A percentile compares a stretch with the other conserved stretches of the same genome.
phyloP scores from a whole-genome alignment of 2,113 vertebrate species.

The Lepisosteus oculatus region DNA sequence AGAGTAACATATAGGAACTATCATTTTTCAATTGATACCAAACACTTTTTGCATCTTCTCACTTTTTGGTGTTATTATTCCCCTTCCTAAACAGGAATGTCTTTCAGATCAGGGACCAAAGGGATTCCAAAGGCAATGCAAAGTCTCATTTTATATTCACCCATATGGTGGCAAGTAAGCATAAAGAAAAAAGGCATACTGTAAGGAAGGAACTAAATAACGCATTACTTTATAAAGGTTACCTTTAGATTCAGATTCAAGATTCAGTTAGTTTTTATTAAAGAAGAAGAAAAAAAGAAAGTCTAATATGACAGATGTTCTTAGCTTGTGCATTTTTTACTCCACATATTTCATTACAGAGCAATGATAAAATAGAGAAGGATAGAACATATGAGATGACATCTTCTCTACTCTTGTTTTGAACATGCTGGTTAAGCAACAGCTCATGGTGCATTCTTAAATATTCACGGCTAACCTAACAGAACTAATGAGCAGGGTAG shows the following conservation, averaged over 20 bases:
- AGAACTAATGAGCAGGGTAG: too few species aligned
- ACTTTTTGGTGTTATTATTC: too few species aligned
- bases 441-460: too few species aligned
- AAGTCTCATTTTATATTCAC: neutral
- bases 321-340: slow-evolving; percentile 4
- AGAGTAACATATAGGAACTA: too few species aligned
- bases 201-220: slow-evolving; percentile 5
- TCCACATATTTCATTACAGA: slow-evolving; percentile 1
- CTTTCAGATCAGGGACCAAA: neutral
- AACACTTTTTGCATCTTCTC: too few species aligned
- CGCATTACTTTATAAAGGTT: slow-evolving; percentile 11
- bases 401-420: slow-evolving; percentile 4
- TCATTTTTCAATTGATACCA: too few species aligned
- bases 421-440: too few species aligned
- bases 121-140: neutral
- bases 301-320: slow-evolving; percentile 7
- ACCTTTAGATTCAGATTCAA: neutral
- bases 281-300: slow-evolving; percentile 1
- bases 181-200: slow-evolving; percentile 4
- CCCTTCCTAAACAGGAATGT: neutral
- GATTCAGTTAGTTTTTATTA: slow-evolving; percentile 8
- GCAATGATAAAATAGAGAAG: neutral
- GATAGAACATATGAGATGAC: neutral
- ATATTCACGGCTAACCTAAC: too few species aligned
- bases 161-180: neutral